Evolutionary conservation across 1,140 invertebrate genomes (phyloP).

Genomic region (Ceratosolen fusciceps): DNA sequence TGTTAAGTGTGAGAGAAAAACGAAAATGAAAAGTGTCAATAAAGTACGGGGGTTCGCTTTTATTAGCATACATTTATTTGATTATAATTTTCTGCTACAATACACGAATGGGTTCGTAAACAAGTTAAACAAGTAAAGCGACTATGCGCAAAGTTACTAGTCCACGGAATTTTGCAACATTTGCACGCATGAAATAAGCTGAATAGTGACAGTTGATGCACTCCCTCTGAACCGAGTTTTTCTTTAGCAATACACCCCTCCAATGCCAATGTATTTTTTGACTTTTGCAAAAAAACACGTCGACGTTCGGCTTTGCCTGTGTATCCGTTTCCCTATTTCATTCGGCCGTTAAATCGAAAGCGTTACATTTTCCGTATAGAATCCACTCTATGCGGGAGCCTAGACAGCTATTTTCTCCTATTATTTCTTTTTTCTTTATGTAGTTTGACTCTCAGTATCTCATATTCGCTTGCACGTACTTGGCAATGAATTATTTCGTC

Average conservation of each 20-base stretch:
- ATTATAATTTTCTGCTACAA: neutral
- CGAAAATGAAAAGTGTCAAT: neutral
- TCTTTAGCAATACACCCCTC: neutral
- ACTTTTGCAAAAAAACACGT: neutral
- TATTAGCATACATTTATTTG: neutral
- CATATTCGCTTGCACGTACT: neutral
- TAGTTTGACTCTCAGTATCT: neutral
- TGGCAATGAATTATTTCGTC: constrained; percentile 4
- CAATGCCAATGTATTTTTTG: neutral
- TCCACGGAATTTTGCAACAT: constrained; percentile 19
- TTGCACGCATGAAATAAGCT: constrained; percentile 25
- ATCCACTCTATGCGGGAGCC: too few relatives aligned
- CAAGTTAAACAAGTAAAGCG: neutral
- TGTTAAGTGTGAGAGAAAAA: too few relatives aligned
- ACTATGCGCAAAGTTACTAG: neutral
- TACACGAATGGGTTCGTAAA: neutral
- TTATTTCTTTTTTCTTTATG: constrained; percentile 17
- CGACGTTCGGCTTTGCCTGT: neutral
- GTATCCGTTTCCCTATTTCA: constrained; percentile 10
- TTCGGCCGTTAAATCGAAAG: neutral
- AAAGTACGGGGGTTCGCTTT: too few relatives aligned
- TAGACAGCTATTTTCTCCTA: neutral
- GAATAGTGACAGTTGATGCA: constrained; percentile 36
- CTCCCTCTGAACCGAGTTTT: constrained; percentile 21
- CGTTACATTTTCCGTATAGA: constrained; percentile 15